phyloP scores from a whole-genome alignment of 2,113 vertebrate genomes.

The Gymnorhina tibicen region DNA sequence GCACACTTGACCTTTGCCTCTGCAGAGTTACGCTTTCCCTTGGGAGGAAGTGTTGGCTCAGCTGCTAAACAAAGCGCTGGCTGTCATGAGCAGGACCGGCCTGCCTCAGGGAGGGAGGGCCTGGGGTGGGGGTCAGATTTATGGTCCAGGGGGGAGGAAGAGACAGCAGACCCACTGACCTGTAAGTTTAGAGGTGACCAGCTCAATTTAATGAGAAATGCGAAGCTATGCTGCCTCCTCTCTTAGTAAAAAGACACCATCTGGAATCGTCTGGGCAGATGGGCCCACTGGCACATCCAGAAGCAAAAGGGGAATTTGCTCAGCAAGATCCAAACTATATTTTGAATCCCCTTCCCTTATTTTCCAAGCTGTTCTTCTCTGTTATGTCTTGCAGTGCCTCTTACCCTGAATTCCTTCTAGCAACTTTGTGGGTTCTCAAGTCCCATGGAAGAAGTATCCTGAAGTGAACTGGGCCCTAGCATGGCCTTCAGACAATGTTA shows the following conservation, averaged over 20 bases:
- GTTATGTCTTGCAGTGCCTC: not conserved
- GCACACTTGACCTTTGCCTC: constrained; percentile 58
- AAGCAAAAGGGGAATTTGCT: not conserved
- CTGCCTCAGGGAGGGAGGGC: not conserved
- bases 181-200: not conserved
- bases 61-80: not conserved
- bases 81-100: constrained; percentile 6
- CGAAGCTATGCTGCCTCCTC: not conserved
- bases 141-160: not conserved
- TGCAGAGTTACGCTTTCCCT: not conserved
- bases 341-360: not conserved
- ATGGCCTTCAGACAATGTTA: not conserved
- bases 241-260: not conserved
- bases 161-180: not conserved
- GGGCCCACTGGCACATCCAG: not conserved
- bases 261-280: not conserved
- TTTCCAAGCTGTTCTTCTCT: not conserved
- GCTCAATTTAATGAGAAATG: constrained; percentile 19
- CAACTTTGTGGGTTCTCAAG: not conserved
- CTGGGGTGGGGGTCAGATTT: not conserved
- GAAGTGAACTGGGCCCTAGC: not conserved
- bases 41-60: constrained; percentile 49
- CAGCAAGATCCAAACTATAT: not conserved
- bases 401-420: not conserved
- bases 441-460: not conserved